Evolutionary conservation across 2,113 vertebrate species (phyloP).

Genomic region (Dicerorhinus sumatrensis): DNA sequence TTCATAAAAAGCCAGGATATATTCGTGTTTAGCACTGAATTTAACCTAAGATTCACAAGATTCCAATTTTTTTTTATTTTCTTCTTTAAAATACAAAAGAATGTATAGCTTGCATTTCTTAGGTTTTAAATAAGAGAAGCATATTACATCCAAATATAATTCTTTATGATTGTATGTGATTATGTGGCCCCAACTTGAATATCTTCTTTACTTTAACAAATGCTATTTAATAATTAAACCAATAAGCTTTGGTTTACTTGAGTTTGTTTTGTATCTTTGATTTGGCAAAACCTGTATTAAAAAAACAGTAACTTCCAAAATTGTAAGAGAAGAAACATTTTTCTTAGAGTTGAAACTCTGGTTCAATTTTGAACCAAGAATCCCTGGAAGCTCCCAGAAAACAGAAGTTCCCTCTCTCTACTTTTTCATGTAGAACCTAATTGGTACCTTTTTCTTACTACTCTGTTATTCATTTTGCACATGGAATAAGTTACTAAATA

Average conservation of each 20-base stretch:
- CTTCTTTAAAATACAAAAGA: not conserved
- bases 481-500: not conserved
- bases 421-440: not conserved
- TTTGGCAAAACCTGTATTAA: not conserved
- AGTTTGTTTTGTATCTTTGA: not conserved
- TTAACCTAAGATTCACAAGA: not conserved
- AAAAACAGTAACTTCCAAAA: not conserved
- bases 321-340: not conserved
- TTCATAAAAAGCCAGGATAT: not conserved
- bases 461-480: not conserved
- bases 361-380: conserved; percentile 5
- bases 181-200: not conserved
- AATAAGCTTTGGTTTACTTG: not conserved
- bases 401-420: not conserved
- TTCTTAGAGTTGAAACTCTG: conserved; percentile 8
- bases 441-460: not conserved
- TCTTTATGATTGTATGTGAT: not conserved
- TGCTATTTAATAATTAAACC: conserved; percentile 46
- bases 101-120: not conserved
- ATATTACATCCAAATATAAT: not conserved
- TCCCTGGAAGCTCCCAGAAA: not conserved
- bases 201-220: conserved; percentile 3
- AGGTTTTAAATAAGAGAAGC: not conserved
- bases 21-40: not conserved
- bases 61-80: not conserved